Percentiles rank a stretch among this genome's conserved stretches.
These are phyloP conservation scores for Spea hammondii DNA, from an alignment of 2,797 vertebrate species.

Conservation along the genomic window DNA sequence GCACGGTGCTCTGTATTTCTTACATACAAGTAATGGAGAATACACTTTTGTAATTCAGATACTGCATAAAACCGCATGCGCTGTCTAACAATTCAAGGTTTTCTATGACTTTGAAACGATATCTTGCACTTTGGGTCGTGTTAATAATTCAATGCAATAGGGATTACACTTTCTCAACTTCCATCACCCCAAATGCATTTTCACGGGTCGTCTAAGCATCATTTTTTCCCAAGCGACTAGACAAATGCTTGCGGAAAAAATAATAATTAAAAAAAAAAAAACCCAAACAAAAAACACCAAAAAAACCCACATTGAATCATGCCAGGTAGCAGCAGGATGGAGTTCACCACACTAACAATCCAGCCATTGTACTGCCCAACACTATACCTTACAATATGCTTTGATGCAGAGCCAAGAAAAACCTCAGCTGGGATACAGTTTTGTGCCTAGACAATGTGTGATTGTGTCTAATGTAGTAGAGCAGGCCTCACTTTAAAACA, in stretches of 20 bases:
- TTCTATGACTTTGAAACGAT: constrained; percentile 55
- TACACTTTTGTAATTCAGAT: constrained; percentile 43
- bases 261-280: constrained; percentile 66
- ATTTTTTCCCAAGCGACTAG: constrained; percentile 69
- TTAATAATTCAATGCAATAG: constrained; percentile 58
- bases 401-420: constrained; percentile 86
- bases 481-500: constrained; percentile 75
- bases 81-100: constrained; percentile 55
- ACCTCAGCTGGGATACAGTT: constrained; percentile 81
- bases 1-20: neutral
- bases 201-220: constrained; percentile 65
- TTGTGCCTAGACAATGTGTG: constrained; percentile 83
- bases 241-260: constrained; percentile 58
- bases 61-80: constrained; percentile 49
- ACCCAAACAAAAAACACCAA: no score
- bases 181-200: constrained; percentile 59
- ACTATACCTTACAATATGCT: constrained; percentile 78
- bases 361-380: constrained; percentile 80
- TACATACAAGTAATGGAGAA: constrained; percentile 14
- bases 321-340: constrained; percentile 73
- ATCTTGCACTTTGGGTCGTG: constrained; percentile 44
- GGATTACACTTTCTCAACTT: constrained; percentile 61
- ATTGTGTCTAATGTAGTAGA: constrained; percentile 84
- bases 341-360: constrained; percentile 77
- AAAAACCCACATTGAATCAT: constrained; percentile 65